Conservation (phyloP, 2,888 invertebrate genomes). For the Lasioglossum villosulum region DNA sequence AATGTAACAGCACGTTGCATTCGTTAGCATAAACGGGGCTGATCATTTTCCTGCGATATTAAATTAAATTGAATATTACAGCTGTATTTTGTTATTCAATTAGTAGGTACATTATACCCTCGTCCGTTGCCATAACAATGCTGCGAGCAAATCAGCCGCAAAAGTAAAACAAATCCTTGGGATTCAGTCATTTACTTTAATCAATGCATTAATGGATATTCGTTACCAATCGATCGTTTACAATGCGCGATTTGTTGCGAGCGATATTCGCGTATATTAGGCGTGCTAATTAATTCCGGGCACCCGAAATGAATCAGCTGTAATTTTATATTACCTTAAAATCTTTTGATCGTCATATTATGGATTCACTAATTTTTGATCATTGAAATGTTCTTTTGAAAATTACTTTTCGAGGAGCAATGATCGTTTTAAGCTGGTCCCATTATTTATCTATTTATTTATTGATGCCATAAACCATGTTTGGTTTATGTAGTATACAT, state of each 20-base stretch:
- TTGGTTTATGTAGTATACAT: no score
- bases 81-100: slow-evolving; percentile 16
- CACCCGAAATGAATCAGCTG: background rate
- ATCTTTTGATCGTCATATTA: background rate
- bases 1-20: slow-evolving; percentile 1
- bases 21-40: slow-evolving; percentile 3
- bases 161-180: slow-evolving; percentile 3
- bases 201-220: background rate
- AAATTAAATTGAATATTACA: slow-evolving; percentile 13
- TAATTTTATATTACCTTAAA: background rate
- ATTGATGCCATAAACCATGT: no score
- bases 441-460: no score
- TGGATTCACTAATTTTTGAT: background rate
- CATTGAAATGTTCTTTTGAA: no score
- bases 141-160: background rate
- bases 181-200: background rate
- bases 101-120: slow-evolving; percentile 8
- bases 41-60: background rate
- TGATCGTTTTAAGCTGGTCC: background rate
- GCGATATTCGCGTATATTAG: background rate
- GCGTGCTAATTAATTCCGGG: background rate
- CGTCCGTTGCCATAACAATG: background rate
- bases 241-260: background rate
- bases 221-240: background rate
- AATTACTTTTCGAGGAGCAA: background rate